Evolutionary conservation across 2,797 vertebrate genomes (phyloP), one percentile per base, ranked within the genome.

Genomic region (Hirundo rustica): DNA sequence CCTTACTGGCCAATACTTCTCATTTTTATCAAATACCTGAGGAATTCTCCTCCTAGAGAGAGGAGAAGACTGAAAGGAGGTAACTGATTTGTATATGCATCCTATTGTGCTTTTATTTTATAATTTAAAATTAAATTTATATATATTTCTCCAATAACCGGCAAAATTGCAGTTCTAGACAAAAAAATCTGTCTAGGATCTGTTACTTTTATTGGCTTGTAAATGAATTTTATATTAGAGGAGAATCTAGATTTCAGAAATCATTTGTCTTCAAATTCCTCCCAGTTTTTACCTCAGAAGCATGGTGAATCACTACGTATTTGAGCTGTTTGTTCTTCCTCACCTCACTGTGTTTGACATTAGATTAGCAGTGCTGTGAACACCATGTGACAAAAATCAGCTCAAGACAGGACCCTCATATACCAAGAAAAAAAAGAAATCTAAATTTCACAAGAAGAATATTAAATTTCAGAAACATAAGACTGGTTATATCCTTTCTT

Each of bases 241-340:
- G 93, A 93, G 21, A 94, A 29, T 25, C 61, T 71, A 53, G 57
- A 68, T 75, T 71, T 96, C 58, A 76, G 38, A 70, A 76, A 78
- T 27, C 26, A 92, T 89, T 85, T 95, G 25, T 74, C 85, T 92
- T 85, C 29, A 58, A 51, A 89, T 93, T 90, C 73, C 64, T 73
- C 70, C 23, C 45, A 42, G 27, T 25, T 73, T 85, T 36, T 51
- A 18, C 61, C 77, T 50, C 48, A 42, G 19, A 48, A 90, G 23
- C 51, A 12, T 12, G 25, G 40, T 29, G 87, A 88, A 67, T 64
- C 62, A 26, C 7, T 64, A 73, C 74, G 32, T 42, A n/a, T 67
- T 87, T 61, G 32, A 82, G 38, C 5, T 57, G 20, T 48, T 77
- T 55, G 36, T 36, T 82, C 23, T 84, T 76, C 21, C 12, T 84